A percentile compares a stretch with the other conserved stretches of the same genome.
Conservation (phyloP, 2,888 invertebrate genomes). For the Polydesmus complanatus region DNA sequence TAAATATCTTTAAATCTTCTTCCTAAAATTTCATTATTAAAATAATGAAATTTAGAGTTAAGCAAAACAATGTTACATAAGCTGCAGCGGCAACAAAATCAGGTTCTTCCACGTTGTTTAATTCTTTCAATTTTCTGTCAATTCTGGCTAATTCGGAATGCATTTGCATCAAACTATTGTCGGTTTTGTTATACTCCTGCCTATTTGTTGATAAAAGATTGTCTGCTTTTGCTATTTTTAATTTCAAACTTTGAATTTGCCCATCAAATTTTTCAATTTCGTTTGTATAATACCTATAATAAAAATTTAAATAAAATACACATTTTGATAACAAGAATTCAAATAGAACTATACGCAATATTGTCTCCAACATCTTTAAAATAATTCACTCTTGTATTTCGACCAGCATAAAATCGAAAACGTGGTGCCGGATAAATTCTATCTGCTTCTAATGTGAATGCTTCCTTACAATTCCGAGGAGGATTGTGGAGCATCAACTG, state of each 20-base stretch:
- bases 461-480: slow-evolving; percentile 27
- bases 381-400: slow-evolving; percentile 12
- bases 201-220: no score
- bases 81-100: slow-evolving; percentile 30
- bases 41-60: not conserved
- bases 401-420: slow-evolving; percentile 19
- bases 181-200: not conserved
- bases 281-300: not conserved
- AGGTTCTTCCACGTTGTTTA: slow-evolving; percentile 27
- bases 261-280: not conserved
- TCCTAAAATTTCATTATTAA: slow-evolving; percentile 22
- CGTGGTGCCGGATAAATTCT: slow-evolving; percentile 20
- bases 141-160: not conserved
- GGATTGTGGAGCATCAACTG: slow-evolving; percentile 44
- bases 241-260: not conserved
- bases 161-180: slow-evolving; percentile 15
- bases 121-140: slow-evolving; percentile 26
- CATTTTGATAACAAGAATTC: slow-evolving; percentile 10
- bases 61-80: slow-evolving; percentile 18
- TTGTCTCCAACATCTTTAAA: slow-evolving; percentile 18
- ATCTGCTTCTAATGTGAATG: slow-evolving; percentile 20
- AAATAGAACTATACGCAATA: slow-evolving; percentile 12
- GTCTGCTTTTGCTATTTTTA: no score
- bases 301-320: not conserved
- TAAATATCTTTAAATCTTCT: slow-evolving; percentile 24